Evolutionary conservation across 2,113 vertebrate genomes (phyloP).

Genomic region (Polypterus senegalus): DNA sequence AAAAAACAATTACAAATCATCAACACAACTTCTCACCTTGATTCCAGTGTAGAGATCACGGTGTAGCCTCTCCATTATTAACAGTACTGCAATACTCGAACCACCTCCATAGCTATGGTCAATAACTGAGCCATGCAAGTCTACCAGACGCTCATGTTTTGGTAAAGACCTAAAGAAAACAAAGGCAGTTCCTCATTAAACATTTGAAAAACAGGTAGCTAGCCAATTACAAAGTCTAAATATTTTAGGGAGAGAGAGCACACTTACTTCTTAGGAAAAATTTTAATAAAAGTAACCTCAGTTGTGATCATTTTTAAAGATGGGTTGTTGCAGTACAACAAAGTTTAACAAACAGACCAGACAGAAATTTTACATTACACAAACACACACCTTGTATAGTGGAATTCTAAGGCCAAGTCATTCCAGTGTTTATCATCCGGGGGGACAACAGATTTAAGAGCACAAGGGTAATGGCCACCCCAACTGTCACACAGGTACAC

Average conservation of each 20-base stretch:
- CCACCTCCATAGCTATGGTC: slow-evolving; percentile 81
- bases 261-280: no score
- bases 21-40: slow-evolving; percentile 52
- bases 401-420: slow-evolving; percentile 91
- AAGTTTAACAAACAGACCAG: no score
- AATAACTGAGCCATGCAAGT: slow-evolving; percentile 91
- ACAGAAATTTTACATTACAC: no score
- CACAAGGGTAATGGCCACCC: slow-evolving; percentile 85
- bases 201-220: neutral
- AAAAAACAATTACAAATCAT: neutral
- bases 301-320: no score
- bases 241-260: neutral
- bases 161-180: slow-evolving; percentile 63
- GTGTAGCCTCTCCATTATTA: slow-evolving; percentile 92
- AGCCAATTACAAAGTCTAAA: neutral
- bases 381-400: slow-evolving; percentile 76
- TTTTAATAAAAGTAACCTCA: no score
- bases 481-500: slow-evolving; percentile 91
- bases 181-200: neutral
- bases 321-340: no score
- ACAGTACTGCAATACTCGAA: slow-evolving; percentile 84
- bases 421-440: slow-evolving; percentile 99
- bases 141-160: slow-evolving; percentile 79
- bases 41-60: slow-evolving; percentile 89
- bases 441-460: slow-evolving; percentile 90